These are phyloP conservation scores for Coracopsis vasa DNA, from an alignment of 2,113 vertebrate species.

Conservation along the genomic window DNA sequence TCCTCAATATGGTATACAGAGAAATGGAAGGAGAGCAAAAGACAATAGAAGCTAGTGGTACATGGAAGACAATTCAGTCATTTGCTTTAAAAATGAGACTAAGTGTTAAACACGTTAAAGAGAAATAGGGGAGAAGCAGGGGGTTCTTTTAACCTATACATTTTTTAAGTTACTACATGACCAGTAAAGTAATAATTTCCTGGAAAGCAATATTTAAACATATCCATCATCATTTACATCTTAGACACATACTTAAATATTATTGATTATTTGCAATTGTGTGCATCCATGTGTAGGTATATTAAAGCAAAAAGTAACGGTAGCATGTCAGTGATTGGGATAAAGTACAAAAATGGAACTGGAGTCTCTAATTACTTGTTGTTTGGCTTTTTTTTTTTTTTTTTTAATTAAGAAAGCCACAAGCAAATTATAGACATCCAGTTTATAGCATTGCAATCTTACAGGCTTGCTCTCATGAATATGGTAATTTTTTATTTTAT, in stretches of 20 bases:
- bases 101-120: constrained; percentile 38
- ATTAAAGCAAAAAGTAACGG: constrained; percentile 75
- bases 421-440: constrained; percentile 81
- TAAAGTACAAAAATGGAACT: constrained; percentile 73
- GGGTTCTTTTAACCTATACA: constrained; percentile 54
- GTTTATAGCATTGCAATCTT: constrained; percentile 84
- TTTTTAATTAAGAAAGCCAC: constrained; percentile 83
- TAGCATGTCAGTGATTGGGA: constrained; percentile 64
- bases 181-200: constrained; percentile 75
- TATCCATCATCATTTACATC: constrained; percentile 82
- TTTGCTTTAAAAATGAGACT: constrained; percentile 41
- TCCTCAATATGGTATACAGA: neutral
- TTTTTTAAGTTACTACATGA: constrained; percentile 67
- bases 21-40: constrained; percentile 4
- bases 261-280: constrained; percentile 83
- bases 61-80: constrained; percentile 28
- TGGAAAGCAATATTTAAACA: constrained; percentile 77
- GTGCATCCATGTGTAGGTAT: constrained; percentile 79
- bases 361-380: constrained; percentile 78
- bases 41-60: constrained; percentile 11
- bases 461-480: constrained; percentile 82
- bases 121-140: constrained; percentile 35
- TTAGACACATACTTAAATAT: constrained; percentile 83
- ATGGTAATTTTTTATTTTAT: constrained; percentile 87
- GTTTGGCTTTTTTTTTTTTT: neutral